Percentiles rank a stretch among this genome's conserved stretches.
Conservation (phyloP, 1,140 invertebrate species). For the Wasmannia auropunctata region DNA sequence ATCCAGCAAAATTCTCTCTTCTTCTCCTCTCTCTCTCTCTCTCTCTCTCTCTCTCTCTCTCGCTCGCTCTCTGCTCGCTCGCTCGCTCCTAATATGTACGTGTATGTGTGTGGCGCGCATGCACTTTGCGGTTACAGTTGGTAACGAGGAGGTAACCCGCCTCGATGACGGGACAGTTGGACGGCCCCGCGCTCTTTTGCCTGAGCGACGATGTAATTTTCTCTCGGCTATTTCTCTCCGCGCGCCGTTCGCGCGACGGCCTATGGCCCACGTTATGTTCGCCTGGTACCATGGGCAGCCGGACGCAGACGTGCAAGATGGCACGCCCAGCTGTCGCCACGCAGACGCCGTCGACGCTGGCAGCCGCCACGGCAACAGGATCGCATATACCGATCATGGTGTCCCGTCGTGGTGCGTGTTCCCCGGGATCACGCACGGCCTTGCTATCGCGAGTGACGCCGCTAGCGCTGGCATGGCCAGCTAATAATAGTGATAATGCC, state of each 20-base stretch:
- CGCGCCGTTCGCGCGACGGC: background rate
- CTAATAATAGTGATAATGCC: slow-evolving; percentile 63
- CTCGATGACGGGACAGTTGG: slow-evolving; percentile 38
- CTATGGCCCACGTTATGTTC: slow-evolving; percentile 59
- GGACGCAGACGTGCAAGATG: slow-evolving; percentile 85
- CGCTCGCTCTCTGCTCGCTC: background rate
- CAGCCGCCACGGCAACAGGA: slow-evolving; percentile 76
- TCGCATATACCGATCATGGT: slow-evolving; percentile 63
- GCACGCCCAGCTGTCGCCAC: slow-evolving; percentile 75
- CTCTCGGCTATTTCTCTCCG: background rate
- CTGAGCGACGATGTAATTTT: slow-evolving; percentile 24
- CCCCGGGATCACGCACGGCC: slow-evolving; percentile 20
- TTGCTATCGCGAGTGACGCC: slow-evolving; percentile 22
- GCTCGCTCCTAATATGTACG: background rate
- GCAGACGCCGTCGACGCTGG: slow-evolving; percentile 78
- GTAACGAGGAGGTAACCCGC: slow-evolving; percentile 44
- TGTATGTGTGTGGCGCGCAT: slow-evolving; percentile 17
- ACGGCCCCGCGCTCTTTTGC: slow-evolving; percentile 22
- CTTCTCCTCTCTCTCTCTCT: too few species aligned
- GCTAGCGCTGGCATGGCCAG: background rate
- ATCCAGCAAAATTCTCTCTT: background rate
- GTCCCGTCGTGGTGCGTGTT: background rate
- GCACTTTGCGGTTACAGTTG: slow-evolving; percentile 18
- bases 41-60: background rate
- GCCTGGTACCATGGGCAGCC: slow-evolving; percentile 80